Evolutionary conservation across 2,888 invertebrate species (phyloP).

Genomic region (Taphrorychus bicolor): DNA sequence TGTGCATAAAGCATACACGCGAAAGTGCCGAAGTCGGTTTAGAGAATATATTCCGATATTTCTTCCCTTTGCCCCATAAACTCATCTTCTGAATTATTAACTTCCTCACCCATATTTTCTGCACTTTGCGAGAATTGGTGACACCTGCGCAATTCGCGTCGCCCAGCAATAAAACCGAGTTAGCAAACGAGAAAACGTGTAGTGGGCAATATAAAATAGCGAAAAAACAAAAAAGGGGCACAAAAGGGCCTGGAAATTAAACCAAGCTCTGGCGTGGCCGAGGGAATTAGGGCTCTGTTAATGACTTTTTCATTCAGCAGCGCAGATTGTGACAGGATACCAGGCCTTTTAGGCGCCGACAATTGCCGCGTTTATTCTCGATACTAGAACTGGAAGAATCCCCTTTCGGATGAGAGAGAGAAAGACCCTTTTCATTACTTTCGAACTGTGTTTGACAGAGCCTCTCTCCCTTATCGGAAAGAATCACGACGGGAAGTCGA

Average conservation of each 20-base stretch:
- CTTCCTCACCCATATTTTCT: neutral
- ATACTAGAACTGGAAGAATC: slow-evolving; percentile 35
- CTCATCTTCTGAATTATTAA: neutral
- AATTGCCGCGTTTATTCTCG: slow-evolving; percentile 40
- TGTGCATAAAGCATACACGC: slow-evolving; percentile 30
- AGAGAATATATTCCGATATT: slow-evolving; percentile 6
- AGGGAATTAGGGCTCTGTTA: slow-evolving; percentile 49
- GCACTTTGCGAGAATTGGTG: neutral
- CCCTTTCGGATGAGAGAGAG: too few species aligned
- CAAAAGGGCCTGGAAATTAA: slow-evolving; percentile 15
- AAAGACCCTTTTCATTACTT: slow-evolving; percentile 40
- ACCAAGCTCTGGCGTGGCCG: slow-evolving; percentile 23
- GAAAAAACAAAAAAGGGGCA: slow-evolving; percentile 5
- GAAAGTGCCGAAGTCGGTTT: slow-evolving; percentile 31
- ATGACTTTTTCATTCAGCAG: slow-evolving; percentile 57
- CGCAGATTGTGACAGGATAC: slow-evolving; percentile 54
- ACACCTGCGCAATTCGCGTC: neutral
- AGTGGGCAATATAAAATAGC: neutral
- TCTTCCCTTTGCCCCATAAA: neutral
- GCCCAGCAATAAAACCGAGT: neutral
- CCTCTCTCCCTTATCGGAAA: slow-evolving; percentile 35
- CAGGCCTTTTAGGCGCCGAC: slow-evolving; percentile 41
- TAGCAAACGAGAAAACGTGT: neutral
- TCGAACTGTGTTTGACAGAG: slow-evolving; percentile 38
- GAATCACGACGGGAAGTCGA: slow-evolving; percentile 37